Percentiles rank a stretch among this genome's conserved stretches.
These are phyloP conservation scores for Lanistes nyassanus DNA, from an alignment of 1,140 invertebrate genomes.

Conservation along the genomic window DNA sequence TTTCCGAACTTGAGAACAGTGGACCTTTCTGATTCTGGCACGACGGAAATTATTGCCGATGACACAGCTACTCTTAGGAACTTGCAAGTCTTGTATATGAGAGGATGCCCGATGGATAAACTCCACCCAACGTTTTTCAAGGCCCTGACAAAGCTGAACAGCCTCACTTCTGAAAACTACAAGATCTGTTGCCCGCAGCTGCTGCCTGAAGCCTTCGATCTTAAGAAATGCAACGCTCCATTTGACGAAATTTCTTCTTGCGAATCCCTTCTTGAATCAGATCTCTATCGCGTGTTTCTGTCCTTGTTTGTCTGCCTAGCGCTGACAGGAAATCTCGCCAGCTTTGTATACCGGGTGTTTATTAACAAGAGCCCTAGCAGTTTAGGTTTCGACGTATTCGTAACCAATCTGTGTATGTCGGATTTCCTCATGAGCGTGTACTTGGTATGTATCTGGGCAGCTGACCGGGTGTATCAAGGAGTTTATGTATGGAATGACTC, in stretches of 20 bases:
- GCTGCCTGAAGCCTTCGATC: slow-evolving; percentile 23
- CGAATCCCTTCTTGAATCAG: slow-evolving; percentile 34
- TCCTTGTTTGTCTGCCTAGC: slow-evolving; percentile 40
- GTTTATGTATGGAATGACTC: slow-evolving; percentile 43
- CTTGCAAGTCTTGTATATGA: not conserved
- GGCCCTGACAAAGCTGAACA: slow-evolving; percentile 9
- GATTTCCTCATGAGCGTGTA: slow-evolving; percentile 59
- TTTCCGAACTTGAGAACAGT: slow-evolving; percentile 2
- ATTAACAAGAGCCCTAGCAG: slow-evolving; percentile 3
- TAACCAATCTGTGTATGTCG: slow-evolving; percentile 51
- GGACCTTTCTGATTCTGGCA: not conserved
- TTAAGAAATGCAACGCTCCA: slow-evolving; percentile 30
- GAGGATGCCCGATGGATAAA: slow-evolving; percentile 13
- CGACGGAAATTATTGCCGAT: not conserved
- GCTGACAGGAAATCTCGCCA: slow-evolving; percentile 40
- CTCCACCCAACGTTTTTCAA: slow-evolving; percentile 26
- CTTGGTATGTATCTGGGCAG: slow-evolving; percentile 47
- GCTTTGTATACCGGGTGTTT: slow-evolving; percentile 29
- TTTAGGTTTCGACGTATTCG: slow-evolving; percentile 34
- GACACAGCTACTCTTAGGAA: not conserved
- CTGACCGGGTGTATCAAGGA: slow-evolving; percentile 43
- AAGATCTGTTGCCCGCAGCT: slow-evolving; percentile 40
- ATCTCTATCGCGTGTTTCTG: slow-evolving; percentile 30
- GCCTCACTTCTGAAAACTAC: slow-evolving; percentile 35
- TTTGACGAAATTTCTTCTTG: slow-evolving; percentile 45